Percentiles rank a stretch among this genome's conserved stretches.
Conservation (phyloP, 2,888 invertebrate genomes). For the Cerastis leucographa region DNA sequence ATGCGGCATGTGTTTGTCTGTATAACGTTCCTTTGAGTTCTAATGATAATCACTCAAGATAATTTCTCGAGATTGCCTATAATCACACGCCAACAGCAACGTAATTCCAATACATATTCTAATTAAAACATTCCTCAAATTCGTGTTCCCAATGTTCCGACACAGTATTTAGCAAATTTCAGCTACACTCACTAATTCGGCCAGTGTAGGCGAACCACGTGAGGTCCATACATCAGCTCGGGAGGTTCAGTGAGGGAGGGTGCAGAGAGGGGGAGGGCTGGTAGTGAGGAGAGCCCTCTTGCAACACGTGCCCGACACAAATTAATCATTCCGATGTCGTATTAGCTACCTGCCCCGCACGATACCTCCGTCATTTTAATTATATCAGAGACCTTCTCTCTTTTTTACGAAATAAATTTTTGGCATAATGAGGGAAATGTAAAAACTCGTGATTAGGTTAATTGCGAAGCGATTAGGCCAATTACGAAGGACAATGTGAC, state of each 20-base stretch:
- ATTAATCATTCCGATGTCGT: slow-evolving; percentile 70
- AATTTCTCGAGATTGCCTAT: not conserved
- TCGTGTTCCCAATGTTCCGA: not conserved
- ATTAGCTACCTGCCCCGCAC: slow-evolving; percentile 64
- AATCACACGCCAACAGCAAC: not conserved
- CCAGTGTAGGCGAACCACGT: slow-evolving; percentile 57
- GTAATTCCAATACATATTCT: not conserved
- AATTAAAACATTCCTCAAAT: not conserved
- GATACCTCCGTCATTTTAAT: slow-evolving; percentile 66
- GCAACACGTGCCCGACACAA: slow-evolving; percentile 62
- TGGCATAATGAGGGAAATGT: slow-evolving; percentile 41
- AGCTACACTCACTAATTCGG: slow-evolving; percentile 33
- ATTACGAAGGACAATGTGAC: slow-evolving; percentile 35
- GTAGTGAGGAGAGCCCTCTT: slow-evolving; percentile 32
- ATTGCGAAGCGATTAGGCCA: slow-evolving; percentile 42
- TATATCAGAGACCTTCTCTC: slow-evolving; percentile 50
- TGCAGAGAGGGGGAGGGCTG: not conserved
- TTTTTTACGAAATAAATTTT: slow-evolving; percentile 55
- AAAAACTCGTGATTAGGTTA: slow-evolving; percentile 45
- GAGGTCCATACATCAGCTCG: slow-evolving; percentile 61
- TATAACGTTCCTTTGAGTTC: not conserved
- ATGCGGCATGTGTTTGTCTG: not conserved
- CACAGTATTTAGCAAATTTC: slow-evolving; percentile 45
- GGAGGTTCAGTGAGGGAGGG: not conserved
- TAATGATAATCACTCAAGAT: not conserved